Evolutionary conservation across 2,797 vertebrate species (phyloP), one percentile per base, ranked within the genome.

Genomic region (Hypotaenidia philippensis): DNA sequence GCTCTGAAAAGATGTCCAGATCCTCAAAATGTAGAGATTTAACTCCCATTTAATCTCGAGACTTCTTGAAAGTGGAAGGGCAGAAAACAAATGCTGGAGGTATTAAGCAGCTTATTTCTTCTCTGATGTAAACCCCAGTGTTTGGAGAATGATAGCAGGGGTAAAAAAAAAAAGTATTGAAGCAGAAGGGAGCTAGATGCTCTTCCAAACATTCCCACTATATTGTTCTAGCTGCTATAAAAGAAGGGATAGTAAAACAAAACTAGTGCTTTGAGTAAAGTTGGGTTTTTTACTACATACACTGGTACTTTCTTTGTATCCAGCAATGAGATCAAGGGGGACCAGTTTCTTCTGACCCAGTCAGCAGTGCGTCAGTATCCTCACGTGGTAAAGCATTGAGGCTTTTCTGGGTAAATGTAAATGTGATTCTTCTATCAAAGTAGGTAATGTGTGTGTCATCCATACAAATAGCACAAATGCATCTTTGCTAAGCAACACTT

Each of bases 401-500:
- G 5, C 20, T 93, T 59, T 61, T 66, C 59, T 64, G 61, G 27
- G 17, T 76, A 74, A 94, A 80, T 25, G 41, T 19, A 44, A 71
- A 75, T 38, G 36, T 9, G 55, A 38, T 57, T 84, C 31, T 71
- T 71, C 31, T 36, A 31, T 63, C 38, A 5, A 69, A 91, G 72
- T 18, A 75, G 38, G 20, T 80, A 93, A 79, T 61, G 52, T 60
- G 40, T 49, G 17, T 89, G 55, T 88, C 77, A 90, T 34, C 79
- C 27, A 10, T 69, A 76, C 74, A 76, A 84, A 94, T 36, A 81
- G 65, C 66, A 90, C 60, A 87, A 77, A 84, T 47, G 32, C 8
- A 31, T 78, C 76, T 83, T 83, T 91, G 64, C 64, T 85, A 72
- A 89, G 68, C 57, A 94, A 56, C 49, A 27, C 25, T 77, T 93